Conservation (phyloP, 1,140 invertebrate species). For the Trichomalopsis sarcophagae region DNA sequence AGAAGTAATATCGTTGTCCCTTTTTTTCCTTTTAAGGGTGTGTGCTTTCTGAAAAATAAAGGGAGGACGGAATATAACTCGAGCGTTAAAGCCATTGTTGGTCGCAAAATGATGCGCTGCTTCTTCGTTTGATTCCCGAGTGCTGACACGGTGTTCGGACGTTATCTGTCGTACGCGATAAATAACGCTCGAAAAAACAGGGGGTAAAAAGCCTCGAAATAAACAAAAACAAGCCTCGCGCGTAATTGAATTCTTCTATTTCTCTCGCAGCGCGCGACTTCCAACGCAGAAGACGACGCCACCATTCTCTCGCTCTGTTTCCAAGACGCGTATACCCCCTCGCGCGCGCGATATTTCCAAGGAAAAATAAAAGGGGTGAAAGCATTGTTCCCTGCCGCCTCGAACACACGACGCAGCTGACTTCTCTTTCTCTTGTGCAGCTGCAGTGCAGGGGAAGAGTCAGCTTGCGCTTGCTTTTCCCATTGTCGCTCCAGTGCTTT, state of each 20-base stretch:
- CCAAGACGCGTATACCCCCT: background rate
- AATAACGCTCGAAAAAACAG: background rate
- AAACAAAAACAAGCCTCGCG: background rate
- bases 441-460: background rate
- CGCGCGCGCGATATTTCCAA: background rate
- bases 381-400: background rate
- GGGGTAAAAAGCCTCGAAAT: background rate
- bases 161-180: background rate
- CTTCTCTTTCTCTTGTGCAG: too few species aligned
- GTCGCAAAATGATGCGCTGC: too few species aligned
- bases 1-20: background rate
- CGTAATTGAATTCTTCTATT: background rate
- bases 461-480: background rate
- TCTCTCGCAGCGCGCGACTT: background rate
- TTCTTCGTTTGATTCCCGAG: background rate
- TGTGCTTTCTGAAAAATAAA: too few species aligned
- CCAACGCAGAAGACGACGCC: background rate
- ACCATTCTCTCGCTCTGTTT: background rate
- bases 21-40: background rate
- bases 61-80: background rate
- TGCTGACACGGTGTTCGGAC: background rate
- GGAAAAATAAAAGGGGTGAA: background rate
- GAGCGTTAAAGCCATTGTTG: too few species aligned
- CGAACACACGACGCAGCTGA: background rate
- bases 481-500: conserved; percentile 24